These are phyloP conservation scores for Aphelinus atriplicis DNA, from an alignment of 1,140 invertebrate genomes.

Conservation along the genomic window DNA sequence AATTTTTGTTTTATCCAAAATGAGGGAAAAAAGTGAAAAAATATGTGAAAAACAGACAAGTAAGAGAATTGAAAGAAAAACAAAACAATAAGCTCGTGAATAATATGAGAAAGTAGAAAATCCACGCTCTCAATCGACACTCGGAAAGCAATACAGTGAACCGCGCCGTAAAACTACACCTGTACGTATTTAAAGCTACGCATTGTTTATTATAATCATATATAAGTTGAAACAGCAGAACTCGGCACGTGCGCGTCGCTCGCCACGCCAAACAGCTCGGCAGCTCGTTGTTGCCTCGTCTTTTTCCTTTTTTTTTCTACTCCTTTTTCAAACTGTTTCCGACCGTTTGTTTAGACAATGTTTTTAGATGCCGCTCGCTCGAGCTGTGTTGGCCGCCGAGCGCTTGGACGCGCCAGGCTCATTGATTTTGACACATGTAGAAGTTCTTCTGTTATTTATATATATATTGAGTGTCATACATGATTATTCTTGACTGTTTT, in stretches of 20 bases:
- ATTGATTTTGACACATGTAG: conserved; percentile 52
- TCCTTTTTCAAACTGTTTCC: no score
- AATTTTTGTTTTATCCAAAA: conserved; percentile 12
- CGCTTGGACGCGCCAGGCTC: conserved; percentile 17
- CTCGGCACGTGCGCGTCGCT: no score
- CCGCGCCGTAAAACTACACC: conserved; percentile 57
- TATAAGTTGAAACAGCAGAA: no score
- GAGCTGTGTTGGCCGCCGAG: no score
- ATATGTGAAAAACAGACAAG: conserved; percentile 18
- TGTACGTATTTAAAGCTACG: conserved; percentile 64
- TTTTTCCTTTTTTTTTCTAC: no score
- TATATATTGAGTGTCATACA: conserved; percentile 61
- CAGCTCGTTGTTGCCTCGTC: no score
- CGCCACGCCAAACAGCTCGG: no score
- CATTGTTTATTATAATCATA: conserved; percentile 52
- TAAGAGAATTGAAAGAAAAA: conserved; percentile 12
- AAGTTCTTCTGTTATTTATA: conserved; percentile 64
- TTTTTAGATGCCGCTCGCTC: no score
- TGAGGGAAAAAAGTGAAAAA: background rate
- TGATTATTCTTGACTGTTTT: conserved; percentile 53
- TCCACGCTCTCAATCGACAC: conserved; percentile 32
- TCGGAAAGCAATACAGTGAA: conserved; percentile 43
- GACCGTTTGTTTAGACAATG: no score
- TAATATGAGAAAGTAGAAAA: background rate
- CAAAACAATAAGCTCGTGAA: background rate